Base-by-base conservation (phyloP, 2,113 vertebrate species). In the Lamprotornis superbus region DNA sequence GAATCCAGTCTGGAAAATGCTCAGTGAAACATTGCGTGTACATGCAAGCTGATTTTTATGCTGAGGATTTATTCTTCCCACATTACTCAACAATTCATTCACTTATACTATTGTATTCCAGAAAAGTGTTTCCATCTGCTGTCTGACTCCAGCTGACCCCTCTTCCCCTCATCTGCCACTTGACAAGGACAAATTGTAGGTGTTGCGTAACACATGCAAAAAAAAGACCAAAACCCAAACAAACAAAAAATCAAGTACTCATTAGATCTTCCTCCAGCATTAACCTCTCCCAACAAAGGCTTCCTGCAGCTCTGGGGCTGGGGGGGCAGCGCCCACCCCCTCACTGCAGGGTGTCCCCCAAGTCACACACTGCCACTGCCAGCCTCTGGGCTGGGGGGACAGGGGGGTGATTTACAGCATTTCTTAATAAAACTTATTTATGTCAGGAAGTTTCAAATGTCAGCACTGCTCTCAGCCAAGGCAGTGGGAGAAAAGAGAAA, bases 111-210 rank as follows among this genome's bases (percentile, higher is more conserved):
- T 96, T 96, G 96, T 96, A 78, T 81, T 98, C 98, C 98, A 98
- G 97, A 97, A 97, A 94, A 97, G 97, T 46, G 94, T 82, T 96
- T 97, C 98, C 98, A 98, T 99, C 98, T 98, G 98, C 96, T 97
- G 92, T 87, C 95, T 98, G 97, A 98, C 98, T 98, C 97, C 24
- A 63, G 74, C 91, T 96, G 96, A 97, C 97, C 97, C 60, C 84
- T 83, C 71, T 93, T 95, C 76, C 93, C 94, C 77, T 94, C 90
- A 95, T 59, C 94, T 67, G 37, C 90, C 22, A 44, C 81, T 71
- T 70, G 91, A 96, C 94, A 97, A 95, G 76, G 95, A 95, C 89
- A 95, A 97, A 97, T 70, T 24, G 89, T 60, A 91, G 93, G 60
- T 93, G 83, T 96, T 96, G 94, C 14, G 9, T 94, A 96, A 94